These are phyloP conservation scores for Malurus alboscapulatus DNA, from an alignment of 2,113 vertebrate species.

Conservation along the genomic window DNA sequence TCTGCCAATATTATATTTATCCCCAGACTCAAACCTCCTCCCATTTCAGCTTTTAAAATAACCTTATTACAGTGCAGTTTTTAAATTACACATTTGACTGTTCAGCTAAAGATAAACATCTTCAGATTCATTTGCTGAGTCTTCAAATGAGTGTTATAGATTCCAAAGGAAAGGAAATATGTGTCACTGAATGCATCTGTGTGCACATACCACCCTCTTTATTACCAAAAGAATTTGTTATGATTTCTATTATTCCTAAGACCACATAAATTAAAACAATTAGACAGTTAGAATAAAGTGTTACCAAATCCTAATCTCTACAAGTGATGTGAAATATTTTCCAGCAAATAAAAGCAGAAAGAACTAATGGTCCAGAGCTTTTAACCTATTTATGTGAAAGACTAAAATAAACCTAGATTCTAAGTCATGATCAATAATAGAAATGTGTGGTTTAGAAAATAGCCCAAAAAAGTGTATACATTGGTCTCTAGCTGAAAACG, in stretches of 20 bases:
- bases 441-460: not conserved
- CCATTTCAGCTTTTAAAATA: not conserved
- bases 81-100: not conserved
- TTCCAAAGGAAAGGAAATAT: not conserved
- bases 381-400: constrained; percentile 18
- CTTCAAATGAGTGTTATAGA: not conserved
- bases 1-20: not conserved
- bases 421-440: not conserved
- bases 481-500: not conserved
- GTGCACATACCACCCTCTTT: not conserved
- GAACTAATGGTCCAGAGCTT: not conserved
- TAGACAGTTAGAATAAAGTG: constrained; percentile 62
- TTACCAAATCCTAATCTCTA: constrained; percentile 56
- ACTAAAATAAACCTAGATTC: constrained; percentile 18
- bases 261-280: constrained; percentile 53
- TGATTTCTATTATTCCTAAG: constrained; percentile 23
- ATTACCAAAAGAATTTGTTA: constrained; percentile 54
- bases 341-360: constrained; percentile 50
- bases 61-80: not conserved
- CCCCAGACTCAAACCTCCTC: not conserved
- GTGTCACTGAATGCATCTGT: not conserved
- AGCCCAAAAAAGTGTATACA: not conserved
- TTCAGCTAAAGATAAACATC: not conserved
- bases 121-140: not conserved
- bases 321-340: constrained; percentile 42